A percentile compares a stretch with the other conserved stretches of the same genome.
Conservation (phyloP, 1,140 invertebrate genomes). For the Cardiocondyla obscurior region DNA sequence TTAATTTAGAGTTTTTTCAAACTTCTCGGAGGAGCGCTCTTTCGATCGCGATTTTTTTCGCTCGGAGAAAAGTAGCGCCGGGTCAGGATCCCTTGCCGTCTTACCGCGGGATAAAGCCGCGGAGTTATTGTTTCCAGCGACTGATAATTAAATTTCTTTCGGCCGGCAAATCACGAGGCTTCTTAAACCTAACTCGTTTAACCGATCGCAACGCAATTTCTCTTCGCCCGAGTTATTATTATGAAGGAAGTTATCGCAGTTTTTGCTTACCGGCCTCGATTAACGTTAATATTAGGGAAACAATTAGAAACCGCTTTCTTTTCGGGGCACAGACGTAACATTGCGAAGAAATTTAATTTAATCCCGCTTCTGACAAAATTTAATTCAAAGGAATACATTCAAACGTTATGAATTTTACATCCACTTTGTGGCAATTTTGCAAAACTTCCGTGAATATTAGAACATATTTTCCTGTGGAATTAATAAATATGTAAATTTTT, state of each 20-base stretch:
- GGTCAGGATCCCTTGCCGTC: not conserved
- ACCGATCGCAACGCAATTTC: constrained; percentile 56
- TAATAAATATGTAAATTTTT: not conserved
- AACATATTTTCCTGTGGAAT: not conserved
- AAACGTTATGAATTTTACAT: not conserved
- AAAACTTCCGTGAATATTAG: not conserved
- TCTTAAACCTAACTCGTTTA: constrained; percentile 64
- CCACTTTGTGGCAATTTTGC: not conserved
- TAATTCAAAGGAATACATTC: not conserved
- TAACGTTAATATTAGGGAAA: not conserved
- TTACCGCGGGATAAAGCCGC: constrained; percentile 8
- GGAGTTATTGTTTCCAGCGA: constrained; percentile 61
- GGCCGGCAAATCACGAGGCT: constrained; percentile 26
- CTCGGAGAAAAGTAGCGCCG: not conserved
- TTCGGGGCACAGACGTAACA: not conserved
- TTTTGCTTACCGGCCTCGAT: constrained; percentile 5
- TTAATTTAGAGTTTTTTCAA: constrained; percentile 62
- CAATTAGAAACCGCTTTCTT: not conserved
- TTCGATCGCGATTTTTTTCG: constrained; percentile 44
- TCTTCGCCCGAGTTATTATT: not conserved
- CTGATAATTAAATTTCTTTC: constrained; percentile 68
- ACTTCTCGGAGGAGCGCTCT: constrained; percentile 8
- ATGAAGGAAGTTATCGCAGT: constrained; percentile 8
- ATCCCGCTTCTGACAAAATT: not conserved
- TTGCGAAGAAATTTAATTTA: not conserved